Evolutionary conservation across 2,113 vertebrate species (phyloP).

Genomic region (Tautogolabrus adspersus): DNA sequence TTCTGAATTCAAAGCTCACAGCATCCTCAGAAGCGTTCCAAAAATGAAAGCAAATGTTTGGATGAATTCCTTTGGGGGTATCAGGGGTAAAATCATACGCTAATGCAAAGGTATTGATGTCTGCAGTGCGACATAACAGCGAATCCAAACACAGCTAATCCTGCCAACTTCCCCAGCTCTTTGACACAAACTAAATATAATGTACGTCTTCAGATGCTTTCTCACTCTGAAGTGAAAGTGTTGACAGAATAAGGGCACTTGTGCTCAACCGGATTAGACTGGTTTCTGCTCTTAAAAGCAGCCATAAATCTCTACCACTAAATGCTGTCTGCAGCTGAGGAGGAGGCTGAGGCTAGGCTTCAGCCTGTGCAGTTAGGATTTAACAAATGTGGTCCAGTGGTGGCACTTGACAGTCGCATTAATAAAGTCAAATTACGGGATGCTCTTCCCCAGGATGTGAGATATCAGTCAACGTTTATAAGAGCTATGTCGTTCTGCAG

Average conservation of each 20-base stretch:
- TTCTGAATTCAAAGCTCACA: constrained; percentile 51
- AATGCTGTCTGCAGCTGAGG: constrained; percentile 16
- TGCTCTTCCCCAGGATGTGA: constrained; percentile 10
- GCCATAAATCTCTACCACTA: constrained; percentile 12
- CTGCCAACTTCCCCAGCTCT: constrained; percentile 32
- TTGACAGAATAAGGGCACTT: constrained; percentile 69
- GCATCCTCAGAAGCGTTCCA: constrained; percentile 36
- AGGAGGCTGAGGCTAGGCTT: not conserved
- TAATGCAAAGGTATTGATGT: constrained; percentile 60
- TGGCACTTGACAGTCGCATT: constrained; percentile 26
- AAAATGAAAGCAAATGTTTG: constrained; percentile 61
- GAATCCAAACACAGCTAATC: constrained; percentile 49
- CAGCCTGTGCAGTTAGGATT: constrained; percentile 12
- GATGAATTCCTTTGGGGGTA: constrained; percentile 53
- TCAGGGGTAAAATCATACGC: constrained; percentile 43
- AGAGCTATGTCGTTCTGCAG: not conserved
- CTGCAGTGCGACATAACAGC: constrained; percentile 24
- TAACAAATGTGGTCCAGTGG: constrained; percentile 20
- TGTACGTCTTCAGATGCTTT: constrained; percentile 33
- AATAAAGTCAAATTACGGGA: constrained; percentile 15
- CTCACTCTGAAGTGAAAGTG: constrained; percentile 12
- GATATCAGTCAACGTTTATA: constrained; percentile 6
- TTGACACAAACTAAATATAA: constrained; percentile 57
- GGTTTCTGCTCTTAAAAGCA: constrained; percentile 36
- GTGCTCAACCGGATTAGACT: constrained; percentile 45